Percentiles rank a stretch among this genome's conserved stretches.
Evolutionary conservation across 1,140 invertebrate species (phyloP).

Genomic region (Ceratosolen solmsi): DNA sequence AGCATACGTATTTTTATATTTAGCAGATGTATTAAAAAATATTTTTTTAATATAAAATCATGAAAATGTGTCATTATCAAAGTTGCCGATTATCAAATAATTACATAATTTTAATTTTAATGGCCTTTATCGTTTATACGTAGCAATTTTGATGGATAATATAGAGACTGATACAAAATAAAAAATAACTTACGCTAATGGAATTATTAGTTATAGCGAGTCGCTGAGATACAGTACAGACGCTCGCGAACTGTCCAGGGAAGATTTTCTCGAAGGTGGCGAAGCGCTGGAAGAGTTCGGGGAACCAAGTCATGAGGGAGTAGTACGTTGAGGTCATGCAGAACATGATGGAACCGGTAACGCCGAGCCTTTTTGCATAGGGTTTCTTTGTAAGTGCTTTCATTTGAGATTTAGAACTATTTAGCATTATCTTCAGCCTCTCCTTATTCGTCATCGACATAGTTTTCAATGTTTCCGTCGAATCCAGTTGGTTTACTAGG

Average conservation of each 20-base stretch:
- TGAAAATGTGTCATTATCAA: neutral
- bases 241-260: slow-evolving; percentile 62
- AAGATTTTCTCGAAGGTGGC: slow-evolving; percentile 62
- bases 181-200: neutral
- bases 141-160: neutral
- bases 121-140: neutral
- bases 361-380: slow-evolving; percentile 56
- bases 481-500: neutral
- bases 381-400: slow-evolving; percentile 56
- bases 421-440: slow-evolving; percentile 44
- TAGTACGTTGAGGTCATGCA: slow-evolving; percentile 68
- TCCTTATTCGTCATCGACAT: slow-evolving; percentile 6
- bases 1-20: too few relatives aligned
- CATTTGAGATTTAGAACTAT: slow-evolving; percentile 55
- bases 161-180: neutral
- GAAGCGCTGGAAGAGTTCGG: slow-evolving; percentile 72
- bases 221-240: slow-evolving; percentile 63
- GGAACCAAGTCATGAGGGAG: slow-evolving; percentile 74
- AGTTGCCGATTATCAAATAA: neutral
- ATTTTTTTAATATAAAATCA: neutral
- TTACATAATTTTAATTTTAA: too few relatives aligned
- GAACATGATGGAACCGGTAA: slow-evolving; percentile 56
- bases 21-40: too few relatives aligned
- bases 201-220: neutral
- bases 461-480: neutral